Conservation (phyloP, 1,140 invertebrate genomes). For the Melipona quadrifasciata region DNA sequence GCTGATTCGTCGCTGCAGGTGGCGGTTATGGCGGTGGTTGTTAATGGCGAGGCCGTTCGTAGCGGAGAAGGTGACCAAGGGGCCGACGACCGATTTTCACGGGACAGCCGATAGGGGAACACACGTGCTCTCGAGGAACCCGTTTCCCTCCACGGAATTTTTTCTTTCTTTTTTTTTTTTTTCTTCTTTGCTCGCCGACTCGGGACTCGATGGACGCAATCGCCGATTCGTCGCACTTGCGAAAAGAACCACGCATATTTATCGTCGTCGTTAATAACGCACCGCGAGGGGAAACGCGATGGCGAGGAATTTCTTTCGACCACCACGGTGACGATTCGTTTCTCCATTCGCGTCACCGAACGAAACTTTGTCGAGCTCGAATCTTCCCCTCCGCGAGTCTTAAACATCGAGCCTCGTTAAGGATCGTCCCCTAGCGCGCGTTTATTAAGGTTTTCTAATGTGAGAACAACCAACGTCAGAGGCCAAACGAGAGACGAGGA, state of each 20-base stretch:
- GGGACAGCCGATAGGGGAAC: conserved; percentile 46
- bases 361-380: background rate
- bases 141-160: conserved; percentile 35
- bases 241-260: conserved; percentile 63
- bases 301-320: conserved; percentile 40
- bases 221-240: conserved; percentile 62
- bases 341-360: conserved; percentile 1
- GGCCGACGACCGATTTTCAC: conserved; percentile 64
- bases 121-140: conserved; percentile 43
- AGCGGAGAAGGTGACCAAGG: conserved; percentile 20
- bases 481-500: background rate
- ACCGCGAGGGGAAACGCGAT: background rate
- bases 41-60: conserved; percentile 47
- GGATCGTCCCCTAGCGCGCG: background rate
- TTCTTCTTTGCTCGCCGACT: background rate
- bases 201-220: conserved; percentile 41
- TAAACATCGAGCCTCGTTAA: background rate
- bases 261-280: conserved; percentile 64
- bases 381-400: background rate
- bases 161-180: conserved; percentile 18
- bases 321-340: conserved; percentile 33
- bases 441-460: background rate
- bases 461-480: background rate
- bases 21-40: conserved; percentile 48
- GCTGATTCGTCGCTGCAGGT: conserved; percentile 70